phyloP scores from a whole-genome alignment of 2,113 vertebrate species.

The Misgurnus mizolepis region DNA sequence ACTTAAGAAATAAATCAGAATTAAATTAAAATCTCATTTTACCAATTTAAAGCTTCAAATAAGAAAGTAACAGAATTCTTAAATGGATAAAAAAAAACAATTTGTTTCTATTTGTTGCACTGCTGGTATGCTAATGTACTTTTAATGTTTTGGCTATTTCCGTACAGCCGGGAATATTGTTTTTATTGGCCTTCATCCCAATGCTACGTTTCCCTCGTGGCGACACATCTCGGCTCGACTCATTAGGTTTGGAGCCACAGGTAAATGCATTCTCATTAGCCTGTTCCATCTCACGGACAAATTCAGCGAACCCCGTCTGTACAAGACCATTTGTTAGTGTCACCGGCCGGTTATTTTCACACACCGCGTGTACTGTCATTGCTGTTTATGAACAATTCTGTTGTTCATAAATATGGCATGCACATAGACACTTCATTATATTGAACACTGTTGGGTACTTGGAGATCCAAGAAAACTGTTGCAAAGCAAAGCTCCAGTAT shows the following conservation, averaged over 20 bases:
- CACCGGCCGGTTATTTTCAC: slow-evolving; percentile 2
- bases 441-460: no score
- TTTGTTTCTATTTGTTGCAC: neutral
- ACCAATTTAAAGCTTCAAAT: no score
- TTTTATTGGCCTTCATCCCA: neutral
- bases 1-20: no score
- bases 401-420: neutral
- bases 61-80: no score
- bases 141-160: neutral
- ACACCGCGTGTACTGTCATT: neutral
- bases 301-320: neutral
- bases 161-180: neutral
- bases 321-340: neutral
- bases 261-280: slow-evolving; percentile 30
- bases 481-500: no score
- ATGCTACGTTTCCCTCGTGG: neutral
- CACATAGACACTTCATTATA: neutral
- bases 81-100: neutral
- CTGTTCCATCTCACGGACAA: slow-evolving; percentile 8
- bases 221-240: neutral
- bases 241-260: slow-evolving; percentile 23
- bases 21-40: no score
- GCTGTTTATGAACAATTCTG: neutral
- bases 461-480: no score
- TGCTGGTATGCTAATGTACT: neutral